phyloP scores from a whole-genome alignment of 2,113 vertebrate genomes.

The Micronycteris hirsuta region DNA sequence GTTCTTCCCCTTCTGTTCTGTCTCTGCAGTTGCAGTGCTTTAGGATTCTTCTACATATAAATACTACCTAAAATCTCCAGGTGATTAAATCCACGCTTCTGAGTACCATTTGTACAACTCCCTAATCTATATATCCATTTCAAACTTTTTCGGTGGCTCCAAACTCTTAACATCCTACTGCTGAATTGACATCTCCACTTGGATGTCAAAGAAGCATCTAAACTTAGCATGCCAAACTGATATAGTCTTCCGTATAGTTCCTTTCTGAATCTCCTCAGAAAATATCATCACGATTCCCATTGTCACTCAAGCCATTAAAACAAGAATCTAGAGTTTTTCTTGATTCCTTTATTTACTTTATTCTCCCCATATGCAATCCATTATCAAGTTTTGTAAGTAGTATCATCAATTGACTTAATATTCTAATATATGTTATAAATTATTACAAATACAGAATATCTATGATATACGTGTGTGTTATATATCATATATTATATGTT shows the following conservation, averaged over 20 bases:
- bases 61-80: background rate
- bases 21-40: background rate
- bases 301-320: background rate
- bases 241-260: background rate
- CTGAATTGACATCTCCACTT: background rate
- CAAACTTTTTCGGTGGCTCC: background rate
- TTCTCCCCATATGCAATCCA: background rate
- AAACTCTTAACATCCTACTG: background rate
- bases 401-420: background rate
- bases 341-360: background rate
- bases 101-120: background rate
- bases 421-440: background rate
- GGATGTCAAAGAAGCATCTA: background rate
- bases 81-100: background rate
- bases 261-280: background rate
- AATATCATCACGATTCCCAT: background rate
- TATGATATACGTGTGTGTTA: background rate
- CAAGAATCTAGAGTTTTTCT: background rate
- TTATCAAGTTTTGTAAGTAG: background rate
- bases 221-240: background rate
- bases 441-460: background rate
- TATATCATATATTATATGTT: background rate
- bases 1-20: background rate
- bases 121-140: background rate
- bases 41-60: background rate